Evolutionary conservation across 2,797 vertebrate species (phyloP).

Genomic region (Pempheris klunzingeri): DNA sequence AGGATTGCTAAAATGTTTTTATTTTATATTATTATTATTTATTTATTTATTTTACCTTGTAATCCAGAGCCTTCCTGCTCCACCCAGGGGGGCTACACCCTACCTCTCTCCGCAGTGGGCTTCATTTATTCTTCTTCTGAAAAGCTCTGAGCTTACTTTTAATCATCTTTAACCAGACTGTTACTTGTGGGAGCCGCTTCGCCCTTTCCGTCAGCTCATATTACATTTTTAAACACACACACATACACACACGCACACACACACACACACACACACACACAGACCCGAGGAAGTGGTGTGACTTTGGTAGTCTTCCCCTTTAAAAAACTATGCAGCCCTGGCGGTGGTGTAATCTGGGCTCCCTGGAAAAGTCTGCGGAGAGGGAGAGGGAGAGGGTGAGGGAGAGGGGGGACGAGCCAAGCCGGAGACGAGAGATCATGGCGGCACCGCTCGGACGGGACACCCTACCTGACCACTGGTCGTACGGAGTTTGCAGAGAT

Average conservation of each 20-base stretch:
- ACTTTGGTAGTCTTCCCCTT: slow-evolving; percentile 83
- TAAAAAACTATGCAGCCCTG: slow-evolving; percentile 82
- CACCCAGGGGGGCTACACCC: slow-evolving; percentile 19
- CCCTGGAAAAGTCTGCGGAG: slow-evolving; percentile 78
- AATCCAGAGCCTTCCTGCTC: neutral
- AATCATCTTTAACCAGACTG: slow-evolving; percentile 6
- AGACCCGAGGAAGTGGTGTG: slow-evolving; percentile 27
- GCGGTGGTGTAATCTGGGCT: slow-evolving; percentile 76
- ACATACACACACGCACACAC: too few relatives aligned
- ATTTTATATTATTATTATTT: too few relatives aligned
- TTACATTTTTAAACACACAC: too few relatives aligned
- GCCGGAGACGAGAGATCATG: slow-evolving; percentile 87
- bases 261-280: too few relatives aligned
- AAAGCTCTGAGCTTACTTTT: slow-evolving; percentile 7
- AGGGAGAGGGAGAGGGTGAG: slow-evolving; percentile 10
- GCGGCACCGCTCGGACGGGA: slow-evolving; percentile 94
- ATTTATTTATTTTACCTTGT: too few relatives aligned
- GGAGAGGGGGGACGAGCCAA: slow-evolving; percentile 63
- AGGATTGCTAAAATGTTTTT: neutral
- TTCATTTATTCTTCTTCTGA: slow-evolving; percentile 12
- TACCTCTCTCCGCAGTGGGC: slow-evolving; percentile 31
- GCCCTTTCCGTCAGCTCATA: slow-evolving; percentile 50
- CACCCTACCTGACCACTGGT: slow-evolving; percentile 95
- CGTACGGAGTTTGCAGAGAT: slow-evolving; percentile 95
- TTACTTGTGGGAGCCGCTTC: slow-evolving; percentile 7